Evolutionary conservation across 2,797 vertebrate species (phyloP).

Genomic region (Ptychobarbus kaznakovi): DNA sequence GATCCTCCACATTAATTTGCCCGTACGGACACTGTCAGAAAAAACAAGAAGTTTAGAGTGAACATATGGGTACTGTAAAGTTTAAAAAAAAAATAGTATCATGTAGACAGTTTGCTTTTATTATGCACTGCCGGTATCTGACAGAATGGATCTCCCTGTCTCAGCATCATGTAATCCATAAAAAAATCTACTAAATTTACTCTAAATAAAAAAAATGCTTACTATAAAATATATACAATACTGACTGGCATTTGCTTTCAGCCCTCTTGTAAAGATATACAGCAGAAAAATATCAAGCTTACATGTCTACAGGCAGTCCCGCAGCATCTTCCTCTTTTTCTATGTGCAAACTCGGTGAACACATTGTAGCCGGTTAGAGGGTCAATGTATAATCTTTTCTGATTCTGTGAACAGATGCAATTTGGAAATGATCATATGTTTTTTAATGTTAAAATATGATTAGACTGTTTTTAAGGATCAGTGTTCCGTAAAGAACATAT

Average conservation of each 20-base stretch:
- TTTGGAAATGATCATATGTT: constrained; percentile 20
- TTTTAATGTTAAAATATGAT: neutral
- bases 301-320: constrained; percentile 85
- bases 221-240: neutral
- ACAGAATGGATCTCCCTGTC: constrained; percentile 21
- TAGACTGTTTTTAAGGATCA: neutral
- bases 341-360: constrained; percentile 81
- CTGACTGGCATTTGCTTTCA: neutral
- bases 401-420: constrained; percentile 73
- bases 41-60: constrained; percentile 58
- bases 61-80: constrained; percentile 6
- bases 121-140: constrained; percentile 12
- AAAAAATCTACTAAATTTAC: constrained; percentile 4
- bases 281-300: constrained; percentile 63
- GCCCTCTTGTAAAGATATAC: neutral
- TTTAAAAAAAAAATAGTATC: neutral
- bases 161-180: constrained; percentile 12
- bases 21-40: constrained; percentile 86
- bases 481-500: neutral
- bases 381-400: constrained; percentile 81
- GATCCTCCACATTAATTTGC: constrained; percentile 85
- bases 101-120: constrained; percentile 4
- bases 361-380: constrained; percentile 79
- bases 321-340: constrained; percentile 81
- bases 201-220: constrained; percentile 20